Base-by-base conservation (phyloP, 2,888 invertebrate species). In the Dynastes maya region DNA sequence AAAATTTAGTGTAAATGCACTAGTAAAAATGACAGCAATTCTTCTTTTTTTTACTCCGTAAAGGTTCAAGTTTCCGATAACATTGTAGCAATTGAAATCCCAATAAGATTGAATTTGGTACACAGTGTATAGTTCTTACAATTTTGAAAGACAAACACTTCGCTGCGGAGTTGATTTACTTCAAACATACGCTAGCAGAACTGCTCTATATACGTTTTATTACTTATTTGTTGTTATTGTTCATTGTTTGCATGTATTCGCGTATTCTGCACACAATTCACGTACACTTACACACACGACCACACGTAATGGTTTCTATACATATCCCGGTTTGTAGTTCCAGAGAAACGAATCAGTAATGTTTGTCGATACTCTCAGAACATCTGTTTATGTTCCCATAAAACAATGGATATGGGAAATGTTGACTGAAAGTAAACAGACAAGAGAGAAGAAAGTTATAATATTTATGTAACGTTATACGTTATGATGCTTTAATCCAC, bases 301-400 rank as follows among this genome's bases (percentile, higher is more conserved):
- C 63, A 13, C 29, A 29, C 27, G 16, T 67, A 27, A 49, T 27
- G 67, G 67, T 49, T 22, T 27, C 45, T 49, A 22, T 9, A 16
- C 49, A 67, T 13, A 67, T 49, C 27, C 27, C 67, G 16, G 45
- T 45, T 22, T 27, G 67, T 55, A 55, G 55, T 55, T 55, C 22
- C 6, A 67, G 49, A 67, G 67, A 45, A 67, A 45, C 22, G 67
- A 67, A 67, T 45, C 16, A n/a, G 45, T n/a, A 45, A 45, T 45
- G 67, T 45, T 27, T 45, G 49, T 27, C 67, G 67, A 68, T 49
- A 49, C 68, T 27, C 51, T 68, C 68, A 27, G 40, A 74, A 61
- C 72, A 74, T 74, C 72, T 74, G 72, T 74, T 61, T 74, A 29
- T 74, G 61, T 74, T 74, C 72, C 58, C 61, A 74, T 61, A 74